Evolutionary conservation across 2,888 invertebrate genomes (phyloP).

Genomic region (Drosophila setosimentum): DNA sequence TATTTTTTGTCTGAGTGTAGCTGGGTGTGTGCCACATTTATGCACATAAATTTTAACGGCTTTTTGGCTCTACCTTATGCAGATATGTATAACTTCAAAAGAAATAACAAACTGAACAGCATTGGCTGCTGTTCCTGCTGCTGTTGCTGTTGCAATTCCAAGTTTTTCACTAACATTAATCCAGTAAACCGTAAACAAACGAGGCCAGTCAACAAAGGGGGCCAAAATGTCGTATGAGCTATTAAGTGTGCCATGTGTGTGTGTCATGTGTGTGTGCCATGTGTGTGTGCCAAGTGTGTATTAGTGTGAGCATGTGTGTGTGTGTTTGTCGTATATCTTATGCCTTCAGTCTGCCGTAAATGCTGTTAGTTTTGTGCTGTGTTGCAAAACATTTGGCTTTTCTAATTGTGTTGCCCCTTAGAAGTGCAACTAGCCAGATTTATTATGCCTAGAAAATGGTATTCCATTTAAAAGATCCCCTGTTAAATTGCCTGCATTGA

Average conservation of each 20-base stretch:
- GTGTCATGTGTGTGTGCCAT: constrained; percentile 7
- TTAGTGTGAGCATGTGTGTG: constrained; percentile 15
- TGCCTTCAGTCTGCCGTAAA: constrained; percentile 35
- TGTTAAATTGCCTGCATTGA: constrained; percentile 2
- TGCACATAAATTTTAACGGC: constrained; percentile 76
- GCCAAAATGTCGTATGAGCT: constrained; percentile 75
- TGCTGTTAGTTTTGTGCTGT: constrained; percentile 52
- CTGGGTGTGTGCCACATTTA: constrained; percentile 50
- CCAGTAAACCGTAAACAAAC: constrained; percentile 79
- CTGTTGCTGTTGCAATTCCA: constrained; percentile 20
- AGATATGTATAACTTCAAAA: constrained; percentile 76
- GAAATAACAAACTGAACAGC: constrained; percentile 69
- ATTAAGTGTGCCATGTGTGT: constrained; percentile 61
- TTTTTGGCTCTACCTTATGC: constrained; percentile 72
- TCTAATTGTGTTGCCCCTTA: constrained; percentile 56
- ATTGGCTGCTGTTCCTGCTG: constrained; percentile 41
- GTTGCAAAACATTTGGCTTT: constrained; percentile 56
- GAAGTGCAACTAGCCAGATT: constrained; percentile 51
- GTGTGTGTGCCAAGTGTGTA: constrained; percentile 4
- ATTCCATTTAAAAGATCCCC: constrained; percentile 12
- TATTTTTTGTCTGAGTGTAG: background rate
- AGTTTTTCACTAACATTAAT: constrained; percentile 65
- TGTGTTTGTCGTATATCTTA: constrained; percentile 50
- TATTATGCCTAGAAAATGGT: constrained; percentile 32
- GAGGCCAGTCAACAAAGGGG: constrained; percentile 71